Conservation (phyloP, 2,113 vertebrate species). For the Collichthys lucidus region DNA sequence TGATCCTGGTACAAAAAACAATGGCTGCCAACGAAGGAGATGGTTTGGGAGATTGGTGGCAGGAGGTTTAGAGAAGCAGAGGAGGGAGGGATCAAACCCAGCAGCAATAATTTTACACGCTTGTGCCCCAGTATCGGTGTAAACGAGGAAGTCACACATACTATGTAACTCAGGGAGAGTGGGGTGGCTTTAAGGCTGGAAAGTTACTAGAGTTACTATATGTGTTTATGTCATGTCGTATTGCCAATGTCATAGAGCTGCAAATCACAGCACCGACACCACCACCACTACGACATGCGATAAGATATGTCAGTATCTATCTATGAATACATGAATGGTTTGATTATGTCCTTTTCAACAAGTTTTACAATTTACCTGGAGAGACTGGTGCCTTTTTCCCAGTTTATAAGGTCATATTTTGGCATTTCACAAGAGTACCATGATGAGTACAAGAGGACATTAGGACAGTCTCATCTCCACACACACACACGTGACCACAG, state of each 20-base stretch:
- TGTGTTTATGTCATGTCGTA: constrained; percentile 59
- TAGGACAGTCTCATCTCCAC: background rate
- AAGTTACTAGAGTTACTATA: constrained; percentile 69
- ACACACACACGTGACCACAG: constrained; percentile 1
- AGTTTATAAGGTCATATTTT: constrained; percentile 4
- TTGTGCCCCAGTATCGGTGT: constrained; percentile 59
- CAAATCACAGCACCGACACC: background rate
- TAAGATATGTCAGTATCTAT: no score
- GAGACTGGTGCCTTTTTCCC: background rate
- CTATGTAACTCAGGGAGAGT: constrained; percentile 66
- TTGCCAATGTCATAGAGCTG: constrained; percentile 20
- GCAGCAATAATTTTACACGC: constrained; percentile 73
- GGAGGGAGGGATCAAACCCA: constrained; percentile 54
- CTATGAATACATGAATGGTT: background rate
- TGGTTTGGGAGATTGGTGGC: constrained; percentile 43
- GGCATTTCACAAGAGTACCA: constrained; percentile 26
- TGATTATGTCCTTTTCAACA: background rate
- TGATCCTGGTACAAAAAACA: constrained; percentile 44
- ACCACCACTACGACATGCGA: background rate
- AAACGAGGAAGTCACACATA: constrained; percentile 70
- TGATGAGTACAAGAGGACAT: background rate
- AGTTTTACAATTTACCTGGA: background rate
- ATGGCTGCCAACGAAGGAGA: constrained; percentile 32
- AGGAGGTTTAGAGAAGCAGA: constrained; percentile 42
- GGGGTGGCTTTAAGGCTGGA: constrained; percentile 65